These are phyloP conservation scores for Latheticus oryzae DNA, from an alignment of 2,888 invertebrate species.

Conservation along the genomic window DNA sequence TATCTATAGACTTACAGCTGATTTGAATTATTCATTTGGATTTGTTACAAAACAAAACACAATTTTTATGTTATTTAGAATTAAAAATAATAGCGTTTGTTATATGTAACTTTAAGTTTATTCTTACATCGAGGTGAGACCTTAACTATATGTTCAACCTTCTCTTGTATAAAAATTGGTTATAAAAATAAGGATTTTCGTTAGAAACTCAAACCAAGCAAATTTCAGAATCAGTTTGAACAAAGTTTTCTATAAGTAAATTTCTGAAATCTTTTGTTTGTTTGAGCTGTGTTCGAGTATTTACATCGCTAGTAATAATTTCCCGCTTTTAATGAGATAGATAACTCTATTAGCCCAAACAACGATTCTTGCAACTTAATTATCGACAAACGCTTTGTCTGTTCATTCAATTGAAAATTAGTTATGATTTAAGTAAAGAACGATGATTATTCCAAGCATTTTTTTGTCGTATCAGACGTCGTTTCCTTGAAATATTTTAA, in stretches of 20 bases:
- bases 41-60: too few relatives aligned
- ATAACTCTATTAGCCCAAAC: conserved; percentile 56
- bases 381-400: conserved; percentile 49
- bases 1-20: too few relatives aligned
- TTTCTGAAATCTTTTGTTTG: conserved; percentile 32
- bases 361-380: conserved; percentile 55
- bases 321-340: conserved; percentile 56
- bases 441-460: neutral
- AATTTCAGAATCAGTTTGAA: too few relatives aligned
- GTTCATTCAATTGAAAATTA: conserved; percentile 25
- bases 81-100: too few relatives aligned
- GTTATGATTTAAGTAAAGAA: conserved; percentile 17
- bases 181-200: too few relatives aligned
- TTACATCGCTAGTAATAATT: conserved; percentile 51
- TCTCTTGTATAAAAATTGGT: too few relatives aligned
- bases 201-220: too few relatives aligned
- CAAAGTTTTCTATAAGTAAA: conserved; percentile 26
- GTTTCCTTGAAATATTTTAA: conserved; percentile 15
- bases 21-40: too few relatives aligned
- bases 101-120: too few relatives aligned
- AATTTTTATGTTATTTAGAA: too few relatives aligned
- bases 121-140: too few relatives aligned
- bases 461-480: neutral
- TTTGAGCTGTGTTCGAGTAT: conserved; percentile 19
- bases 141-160: too few relatives aligned